These are phyloP conservation scores for Philereme vetulata DNA, from an alignment of 2,888 invertebrate genomes.

Conservation along the genomic window DNA sequence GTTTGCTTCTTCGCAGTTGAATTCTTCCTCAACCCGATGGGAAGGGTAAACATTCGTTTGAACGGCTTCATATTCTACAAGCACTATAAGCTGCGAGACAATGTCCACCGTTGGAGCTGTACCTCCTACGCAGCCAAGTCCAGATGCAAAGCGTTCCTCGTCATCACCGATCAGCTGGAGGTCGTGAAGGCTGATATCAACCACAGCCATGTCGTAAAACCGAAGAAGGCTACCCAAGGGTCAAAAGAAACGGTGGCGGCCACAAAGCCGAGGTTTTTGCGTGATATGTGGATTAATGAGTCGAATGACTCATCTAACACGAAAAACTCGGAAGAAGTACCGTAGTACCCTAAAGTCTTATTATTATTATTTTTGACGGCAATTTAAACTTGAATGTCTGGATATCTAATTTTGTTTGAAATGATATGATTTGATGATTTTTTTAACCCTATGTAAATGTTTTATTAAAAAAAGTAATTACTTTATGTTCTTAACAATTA, in stretches of 20 bases:
- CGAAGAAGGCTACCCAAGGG: slow-evolving; percentile 43
- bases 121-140: slow-evolving; percentile 71
- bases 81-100: slow-evolving; percentile 66
- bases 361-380: too few relatives aligned
- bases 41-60: slow-evolving; percentile 69
- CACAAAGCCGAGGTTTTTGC: slow-evolving; percentile 19
- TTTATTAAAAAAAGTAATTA: too few relatives aligned
- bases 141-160: slow-evolving; percentile 72
- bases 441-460: too few relatives aligned
- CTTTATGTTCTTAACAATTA: too few relatives aligned
- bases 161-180: slow-evolving; percentile 70
- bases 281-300: slow-evolving; percentile 16
- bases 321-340: too few relatives aligned
- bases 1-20: slow-evolving; percentile 49
- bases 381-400: too few relatives aligned
- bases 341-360: too few relatives aligned
- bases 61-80: slow-evolving; percentile 76
- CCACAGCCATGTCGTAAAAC: slow-evolving; percentile 65
- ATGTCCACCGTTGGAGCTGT: slow-evolving; percentile 74
- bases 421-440: too few relatives aligned
- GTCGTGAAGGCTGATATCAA: slow-evolving; percentile 66
- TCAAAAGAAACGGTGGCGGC: slow-evolving; percentile 1
- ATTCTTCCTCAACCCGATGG: slow-evolving; percentile 71
- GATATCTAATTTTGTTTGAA: too few relatives aligned
- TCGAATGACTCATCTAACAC: not conserved